These are phyloP conservation scores for Marcusenius ussheri DNA, from an alignment of 2,113 vertebrate species.

Conservation along the genomic window DNA sequence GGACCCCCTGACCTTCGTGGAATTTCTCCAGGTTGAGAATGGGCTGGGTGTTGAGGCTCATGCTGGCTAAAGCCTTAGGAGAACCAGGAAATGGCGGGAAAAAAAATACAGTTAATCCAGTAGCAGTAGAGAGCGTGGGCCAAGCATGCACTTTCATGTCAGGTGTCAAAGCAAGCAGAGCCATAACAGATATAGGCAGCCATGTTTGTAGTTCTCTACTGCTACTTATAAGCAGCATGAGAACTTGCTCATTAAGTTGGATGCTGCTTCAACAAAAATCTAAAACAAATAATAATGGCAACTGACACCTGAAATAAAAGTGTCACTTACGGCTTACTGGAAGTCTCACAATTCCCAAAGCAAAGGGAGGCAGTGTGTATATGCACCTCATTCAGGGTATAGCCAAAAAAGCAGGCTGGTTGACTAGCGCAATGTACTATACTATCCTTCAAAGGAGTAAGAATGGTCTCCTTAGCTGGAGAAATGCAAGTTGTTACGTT, in stretches of 20 bases:
- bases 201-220: neutral
- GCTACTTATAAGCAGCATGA: neutral
- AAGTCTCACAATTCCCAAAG: conserved; percentile 25
- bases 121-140: neutral
- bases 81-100: conserved; percentile 2
- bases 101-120: neutral
- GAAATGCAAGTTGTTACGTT: neutral
- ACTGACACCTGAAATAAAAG: conserved; percentile 54
- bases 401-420: neutral
- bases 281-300: neutral
- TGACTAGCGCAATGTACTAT: neutral
- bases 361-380: conserved; percentile 19
- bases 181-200: neutral
- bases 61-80: conserved; percentile 84
- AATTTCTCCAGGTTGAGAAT: conserved; percentile 97
- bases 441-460: conserved; percentile 5
- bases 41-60: conserved; percentile 96
- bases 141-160: conserved; percentile 45
- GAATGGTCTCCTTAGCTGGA: conserved; percentile 27
- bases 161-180: conserved; percentile 44
- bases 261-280: neutral
- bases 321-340: conserved; percentile 33
- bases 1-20: conserved; percentile 84
- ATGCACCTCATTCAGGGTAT: conserved; percentile 13
- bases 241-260: neutral